phyloP scores from a whole-genome alignment of 2,113 vertebrate species.

The Pelecanus crispus region DNA sequence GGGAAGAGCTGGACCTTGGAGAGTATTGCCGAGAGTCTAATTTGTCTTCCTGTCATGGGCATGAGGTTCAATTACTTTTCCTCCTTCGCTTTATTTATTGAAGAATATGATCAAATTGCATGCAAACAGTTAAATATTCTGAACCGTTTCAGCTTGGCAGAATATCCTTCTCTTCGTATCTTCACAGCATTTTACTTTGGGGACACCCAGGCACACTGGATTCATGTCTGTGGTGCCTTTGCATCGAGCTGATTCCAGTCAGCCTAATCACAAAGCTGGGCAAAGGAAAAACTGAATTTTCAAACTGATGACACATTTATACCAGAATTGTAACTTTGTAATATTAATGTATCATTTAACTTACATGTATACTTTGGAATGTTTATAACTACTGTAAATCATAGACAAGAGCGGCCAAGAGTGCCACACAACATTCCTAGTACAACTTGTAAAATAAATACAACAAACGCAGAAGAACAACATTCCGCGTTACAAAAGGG shows the following conservation, averaged over 20 bases:
- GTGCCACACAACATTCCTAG: slow-evolving; percentile 64
- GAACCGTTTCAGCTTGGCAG: neutral
- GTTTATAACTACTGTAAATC: slow-evolving; percentile 76
- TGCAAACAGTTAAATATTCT: neutral
- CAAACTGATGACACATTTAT: slow-evolving; percentile 66
- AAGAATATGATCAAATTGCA: slow-evolving; percentile 12
- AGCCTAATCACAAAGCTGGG: slow-evolving; percentile 33
- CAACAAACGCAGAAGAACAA: slow-evolving; percentile 56
- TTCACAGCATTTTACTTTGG: neutral
- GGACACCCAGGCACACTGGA: neutral
- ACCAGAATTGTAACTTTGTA: slow-evolving; percentile 71
- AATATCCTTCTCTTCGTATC: neutral
- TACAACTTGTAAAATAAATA: slow-evolving; percentile 71
- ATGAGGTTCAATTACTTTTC: neutral
- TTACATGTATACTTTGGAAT: slow-evolving; percentile 76
- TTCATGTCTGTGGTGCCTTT: neutral
- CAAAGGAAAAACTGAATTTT: slow-evolving; percentile 47
- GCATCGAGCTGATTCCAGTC: slow-evolving; percentile 1
- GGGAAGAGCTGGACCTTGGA: neutral
- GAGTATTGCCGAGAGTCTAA: neutral
- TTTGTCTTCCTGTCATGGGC: slow-evolving; percentile 22
- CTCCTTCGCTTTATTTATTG: neutral
- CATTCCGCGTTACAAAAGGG: slow-evolving; percentile 6
- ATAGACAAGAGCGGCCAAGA: slow-evolving; percentile 42
- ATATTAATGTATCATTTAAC: slow-evolving; percentile 71